Conservation (phyloP, 2,797 vertebrate genomes). For the Enoplosus armatus region DNA sequence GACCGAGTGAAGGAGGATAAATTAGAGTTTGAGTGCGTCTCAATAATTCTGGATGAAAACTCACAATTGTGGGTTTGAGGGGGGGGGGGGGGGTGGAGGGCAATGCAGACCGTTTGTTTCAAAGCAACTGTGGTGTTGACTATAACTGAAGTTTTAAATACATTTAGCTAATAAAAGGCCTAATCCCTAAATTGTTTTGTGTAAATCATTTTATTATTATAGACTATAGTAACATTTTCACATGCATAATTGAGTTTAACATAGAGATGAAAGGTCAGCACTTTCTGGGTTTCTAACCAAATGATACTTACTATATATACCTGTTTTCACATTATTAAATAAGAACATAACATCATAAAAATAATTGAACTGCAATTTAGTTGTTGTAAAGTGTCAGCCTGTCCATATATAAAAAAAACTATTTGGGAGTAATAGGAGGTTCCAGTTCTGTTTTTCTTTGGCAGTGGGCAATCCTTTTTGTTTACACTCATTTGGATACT, state of each 20-base stretch:
- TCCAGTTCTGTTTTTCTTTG: too few species aligned
- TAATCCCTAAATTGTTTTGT: not conserved
- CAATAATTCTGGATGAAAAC: slow-evolving; percentile 34
- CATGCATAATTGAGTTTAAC: not conserved
- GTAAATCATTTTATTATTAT: not conserved
- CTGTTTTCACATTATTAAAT: not conserved
- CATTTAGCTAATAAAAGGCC: not conserved
- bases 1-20: slow-evolving; percentile 40
- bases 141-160: not conserved
- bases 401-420: not conserved
- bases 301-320: not conserved
- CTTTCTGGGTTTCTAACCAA: not conserved
- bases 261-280: not conserved
- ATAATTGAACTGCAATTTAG: not conserved
- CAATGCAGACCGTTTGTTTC: slow-evolving; percentile 1
- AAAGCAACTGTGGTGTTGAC: not conserved
- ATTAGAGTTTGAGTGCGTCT: slow-evolving; percentile 50
- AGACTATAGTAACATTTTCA: not conserved
- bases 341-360: not conserved
- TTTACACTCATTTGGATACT: not conserved
- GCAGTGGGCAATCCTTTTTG: not conserved
- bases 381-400: not conserved
- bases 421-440: not conserved
- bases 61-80: slow-evolving; percentile 23
- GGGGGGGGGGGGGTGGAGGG: not conserved